Percentiles rank a stretch among this genome's conserved stretches.
These are phyloP conservation scores for Phocides pigmalion DNA, from an alignment of 1,140 invertebrate genomes.

Conservation along the genomic window DNA sequence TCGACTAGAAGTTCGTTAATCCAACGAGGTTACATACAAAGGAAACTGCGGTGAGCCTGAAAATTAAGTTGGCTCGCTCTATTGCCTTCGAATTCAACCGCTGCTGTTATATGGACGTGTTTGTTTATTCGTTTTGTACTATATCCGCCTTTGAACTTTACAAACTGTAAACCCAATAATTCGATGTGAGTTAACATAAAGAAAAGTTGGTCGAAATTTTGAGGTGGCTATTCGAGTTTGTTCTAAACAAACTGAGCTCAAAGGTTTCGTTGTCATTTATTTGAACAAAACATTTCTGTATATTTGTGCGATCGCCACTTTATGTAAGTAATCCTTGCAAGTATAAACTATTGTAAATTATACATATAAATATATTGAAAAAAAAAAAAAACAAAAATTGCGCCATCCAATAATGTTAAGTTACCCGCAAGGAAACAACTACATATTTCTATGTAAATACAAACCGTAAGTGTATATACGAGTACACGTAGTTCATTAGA, in stretches of 20 bases:
- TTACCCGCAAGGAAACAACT: too few species aligned
- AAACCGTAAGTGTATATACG: too few species aligned
- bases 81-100: conserved; percentile 74
- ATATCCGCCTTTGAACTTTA: conserved; percentile 26
- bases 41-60: conserved; percentile 74
- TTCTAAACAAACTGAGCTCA: conserved; percentile 2
- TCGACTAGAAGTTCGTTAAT: conserved; percentile 68
- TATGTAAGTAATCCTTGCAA: too few species aligned
- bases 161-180: conserved; percentile 23
- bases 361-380: too few species aligned
- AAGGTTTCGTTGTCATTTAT: conserved; percentile 11
- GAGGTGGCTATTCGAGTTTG: not conserved
- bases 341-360: too few species aligned
- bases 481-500: too few species aligned
- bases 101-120: conserved; percentile 33
- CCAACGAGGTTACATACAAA: conserved; percentile 67
- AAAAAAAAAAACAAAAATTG: too few species aligned
- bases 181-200: conserved; percentile 24
- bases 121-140: conserved; percentile 27
- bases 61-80: conserved; percentile 78
- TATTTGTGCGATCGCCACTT: too few species aligned
- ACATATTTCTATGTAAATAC: too few species aligned
- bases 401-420: too few species aligned
- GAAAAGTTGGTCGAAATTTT: conserved; percentile 12
- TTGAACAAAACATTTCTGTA: not conserved